Evolutionary conservation across 2,888 invertebrate genomes (phyloP), one percentile per base, ranked within the genome.

Genomic region (Macrophya annulata): DNA sequence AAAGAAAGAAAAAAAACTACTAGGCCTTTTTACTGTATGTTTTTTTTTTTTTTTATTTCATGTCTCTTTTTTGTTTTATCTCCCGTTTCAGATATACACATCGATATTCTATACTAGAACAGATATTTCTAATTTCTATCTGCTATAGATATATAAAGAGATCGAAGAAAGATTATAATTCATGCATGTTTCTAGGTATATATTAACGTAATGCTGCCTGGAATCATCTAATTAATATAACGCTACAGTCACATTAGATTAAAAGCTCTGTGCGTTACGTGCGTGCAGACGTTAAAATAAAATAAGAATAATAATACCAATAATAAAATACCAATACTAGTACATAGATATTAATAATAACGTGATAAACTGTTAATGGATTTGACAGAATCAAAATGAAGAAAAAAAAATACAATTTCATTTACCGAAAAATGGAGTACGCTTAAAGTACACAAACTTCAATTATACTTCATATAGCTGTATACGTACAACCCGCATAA

Each of bases 401-500:
- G 15, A 48, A 15, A 55, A 55, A 5, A 51, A 17, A 15, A 51
- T 17, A n/a, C 5, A 51, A 51, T 51, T 51, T 1, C 51, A 51
- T 17, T 48, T 31, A 12, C 10, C 12, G 65, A 37, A 10, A 68
- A 25, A 17, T 6, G 31, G 15, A 12, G 8, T 68, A 37, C 15
- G 15, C 2, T 17, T 5, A 37, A 37, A 12, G 12, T 15, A 68
- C 15, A 37, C 55, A 55, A 5, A n/a, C 5, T 55, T 15, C 5
- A 55, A 55, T 15, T 55, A 68, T 68, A 25, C 31, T 68, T 10
- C 4, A 43, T 72, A 40, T 72, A 40, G 9, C 2, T 9, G 31
- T 51, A 51, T 51, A 74, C 10, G 25, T 55, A 74, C 21, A 74
- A 45, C 72, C 72, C 12, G 72, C 45, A 21, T 74, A 59, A 17